Evolutionary conservation across 2,888 invertebrate genomes (phyloP).

Genomic region (Hypselothyrea guttata): DNA sequence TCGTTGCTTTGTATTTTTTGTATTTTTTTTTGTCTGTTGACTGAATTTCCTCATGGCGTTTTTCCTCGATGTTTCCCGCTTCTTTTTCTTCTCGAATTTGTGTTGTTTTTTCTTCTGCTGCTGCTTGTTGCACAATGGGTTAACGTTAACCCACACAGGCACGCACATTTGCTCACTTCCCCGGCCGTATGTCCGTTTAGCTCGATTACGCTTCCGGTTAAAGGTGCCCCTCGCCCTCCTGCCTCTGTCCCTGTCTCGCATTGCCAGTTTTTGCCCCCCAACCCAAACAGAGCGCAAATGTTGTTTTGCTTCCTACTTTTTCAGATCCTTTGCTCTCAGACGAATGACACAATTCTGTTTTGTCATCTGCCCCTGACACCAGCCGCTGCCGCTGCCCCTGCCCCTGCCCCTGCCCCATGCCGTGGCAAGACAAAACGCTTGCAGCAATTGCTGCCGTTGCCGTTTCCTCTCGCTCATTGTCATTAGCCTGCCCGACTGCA

Average conservation of each 20-base stretch:
- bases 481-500: conserved; percentile 68
- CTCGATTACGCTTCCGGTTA: conserved; percentile 78
- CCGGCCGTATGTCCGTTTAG: conserved; percentile 65
- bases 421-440: conserved; percentile 49
- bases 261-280: conserved; percentile 3
- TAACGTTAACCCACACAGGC: conserved; percentile 61
- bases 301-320: conserved; percentile 44
- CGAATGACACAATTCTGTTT: conserved; percentile 75
- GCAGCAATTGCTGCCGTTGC: conserved; percentile 49
- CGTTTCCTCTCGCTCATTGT: conserved; percentile 70
- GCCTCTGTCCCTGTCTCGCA: conserved; percentile 4
- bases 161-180: conserved; percentile 63
- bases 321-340: conserved; percentile 64
- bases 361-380: conserved; percentile 69
- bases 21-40: conserved; percentile 39
- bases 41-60: conserved; percentile 65
- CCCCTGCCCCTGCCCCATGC: conserved; percentile 7
- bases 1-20: too few species aligned
- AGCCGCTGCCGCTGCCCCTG: conserved; percentile 18
- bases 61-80: conserved; percentile 74
- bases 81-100: conserved; percentile 34
- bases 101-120: conserved; percentile 13
- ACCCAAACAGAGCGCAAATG: conserved; percentile 17
- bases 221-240: conserved; percentile 21
- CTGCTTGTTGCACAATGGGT: conserved; percentile 36